These are phyloP conservation scores for Helogale parvula DNA, from an alignment of 2,113 vertebrate genomes.

Conservation along the genomic window DNA sequence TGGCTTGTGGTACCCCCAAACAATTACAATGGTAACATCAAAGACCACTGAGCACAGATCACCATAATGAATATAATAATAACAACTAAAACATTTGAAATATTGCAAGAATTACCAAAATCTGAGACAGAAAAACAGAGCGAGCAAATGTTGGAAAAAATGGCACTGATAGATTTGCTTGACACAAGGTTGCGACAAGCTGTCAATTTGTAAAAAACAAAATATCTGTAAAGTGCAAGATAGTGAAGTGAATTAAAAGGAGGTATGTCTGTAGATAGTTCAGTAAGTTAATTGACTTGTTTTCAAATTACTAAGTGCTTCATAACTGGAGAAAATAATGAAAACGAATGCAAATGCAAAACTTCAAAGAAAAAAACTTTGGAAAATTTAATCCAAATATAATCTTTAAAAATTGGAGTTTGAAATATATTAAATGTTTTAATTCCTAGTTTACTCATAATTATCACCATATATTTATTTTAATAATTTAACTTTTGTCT, in stretches of 20 bases:
- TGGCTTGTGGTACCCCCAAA: not conserved
- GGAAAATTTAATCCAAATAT: not conserved
- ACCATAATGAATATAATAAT: not conserved
- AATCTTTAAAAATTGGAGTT: slow-evolving; percentile 52
- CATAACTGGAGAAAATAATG: not conserved
- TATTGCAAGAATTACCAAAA: not conserved
- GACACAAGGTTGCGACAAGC: not conserved
- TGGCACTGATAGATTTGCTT: not conserved
- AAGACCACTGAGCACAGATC: not conserved
- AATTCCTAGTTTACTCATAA: not conserved
- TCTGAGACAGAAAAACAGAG: not conserved
- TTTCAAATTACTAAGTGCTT: slow-evolving; percentile 35
- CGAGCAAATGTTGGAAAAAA: not conserved
- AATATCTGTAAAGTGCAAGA: not conserved
- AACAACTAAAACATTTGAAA: not conserved
- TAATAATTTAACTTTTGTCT: not conserved
- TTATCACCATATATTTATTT: not conserved
- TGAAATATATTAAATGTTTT: not conserved
- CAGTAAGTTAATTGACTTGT: not conserved
- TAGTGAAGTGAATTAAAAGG: not conserved
- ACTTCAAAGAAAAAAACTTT: slow-evolving; percentile 18
- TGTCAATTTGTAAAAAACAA: not conserved
- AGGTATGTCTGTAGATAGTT: not conserved
- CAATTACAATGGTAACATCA: not conserved
- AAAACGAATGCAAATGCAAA: not conserved